Evolutionary conservation across 2,888 invertebrate genomes (phyloP).

Genomic region (Drosophila mulleri): DNA sequence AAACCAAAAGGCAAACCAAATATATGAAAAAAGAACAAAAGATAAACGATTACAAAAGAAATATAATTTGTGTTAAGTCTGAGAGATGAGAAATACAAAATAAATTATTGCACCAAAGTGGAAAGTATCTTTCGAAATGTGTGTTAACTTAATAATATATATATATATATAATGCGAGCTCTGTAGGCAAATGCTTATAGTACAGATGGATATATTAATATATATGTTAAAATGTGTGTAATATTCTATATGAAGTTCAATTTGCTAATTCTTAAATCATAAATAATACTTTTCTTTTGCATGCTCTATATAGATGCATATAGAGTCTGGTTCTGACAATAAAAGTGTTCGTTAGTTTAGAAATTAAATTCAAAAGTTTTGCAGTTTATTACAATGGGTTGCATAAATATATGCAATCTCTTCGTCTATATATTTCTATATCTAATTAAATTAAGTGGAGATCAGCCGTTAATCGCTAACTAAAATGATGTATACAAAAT

Average conservation of each 20-base stretch:
- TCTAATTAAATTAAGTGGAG: conserved; percentile 78
- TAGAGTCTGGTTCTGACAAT: conserved; percentile 50
- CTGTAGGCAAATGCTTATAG: conserved; percentile 25
- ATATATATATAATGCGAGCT: conserved; percentile 34
- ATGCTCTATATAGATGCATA: conserved; percentile 11
- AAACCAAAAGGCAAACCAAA: conserved; percentile 60
- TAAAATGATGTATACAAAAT: conserved; percentile 64
- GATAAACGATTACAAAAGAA: conserved; percentile 7
- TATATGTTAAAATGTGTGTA: conserved; percentile 20
- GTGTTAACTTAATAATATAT: conserved; percentile 32
- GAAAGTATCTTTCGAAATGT: conserved; percentile 50
- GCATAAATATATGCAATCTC: conserved; percentile 32
- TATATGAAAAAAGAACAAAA: conserved; percentile 33
- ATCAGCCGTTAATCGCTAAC: conserved; percentile 77
- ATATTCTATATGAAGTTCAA: conserved; percentile 43
- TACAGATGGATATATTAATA: conserved; percentile 23
- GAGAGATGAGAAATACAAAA: conserved; percentile 23
- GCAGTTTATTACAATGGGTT: conserved; percentile 58
- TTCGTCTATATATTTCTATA: conserved; percentile 44
- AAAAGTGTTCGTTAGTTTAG: conserved; percentile 34
- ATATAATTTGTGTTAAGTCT: conserved; percentile 27
- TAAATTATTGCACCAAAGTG: conserved; percentile 40
- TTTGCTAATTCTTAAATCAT: conserved; percentile 74
- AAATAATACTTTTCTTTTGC: conserved; percentile 71
- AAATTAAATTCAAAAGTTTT: conserved; percentile 48